phyloP scores from a whole-genome alignment of 2,888 invertebrate genomes.

The Mechanitis messenoides region DNA sequence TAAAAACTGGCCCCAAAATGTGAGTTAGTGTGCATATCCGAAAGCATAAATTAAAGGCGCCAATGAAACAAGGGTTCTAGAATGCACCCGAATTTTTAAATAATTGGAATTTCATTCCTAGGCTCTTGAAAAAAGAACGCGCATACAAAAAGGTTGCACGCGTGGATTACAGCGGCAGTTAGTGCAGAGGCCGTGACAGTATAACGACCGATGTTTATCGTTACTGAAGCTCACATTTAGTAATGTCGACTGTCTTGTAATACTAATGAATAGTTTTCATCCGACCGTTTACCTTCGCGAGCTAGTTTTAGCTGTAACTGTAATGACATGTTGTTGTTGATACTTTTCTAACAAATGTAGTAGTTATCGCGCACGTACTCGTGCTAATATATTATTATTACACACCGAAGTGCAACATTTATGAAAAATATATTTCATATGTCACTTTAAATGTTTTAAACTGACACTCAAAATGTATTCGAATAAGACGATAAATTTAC shows the following conservation, averaged over 20 bases:
- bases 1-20: constrained; percentile 50
- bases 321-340: constrained; percentile 22
- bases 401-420: background rate
- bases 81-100: constrained; percentile 38
- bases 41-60: constrained; percentile 65
- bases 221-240: constrained; percentile 37
- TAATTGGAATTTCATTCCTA: constrained; percentile 31
- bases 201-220: constrained; percentile 70
- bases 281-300: constrained; percentile 26
- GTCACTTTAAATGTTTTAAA: background rate
- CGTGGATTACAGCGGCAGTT: constrained; percentile 61
- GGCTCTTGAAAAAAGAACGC: constrained; percentile 35
- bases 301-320: constrained; percentile 28
- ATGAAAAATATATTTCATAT: background rate
- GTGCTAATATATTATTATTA: constrained; percentile 4
- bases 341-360: constrained; percentile 15
- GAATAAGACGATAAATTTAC: constrained; percentile 1
- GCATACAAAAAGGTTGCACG: constrained; percentile 60
- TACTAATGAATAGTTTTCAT: constrained; percentile 32
- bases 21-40: constrained; percentile 35
- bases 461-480: background rate
- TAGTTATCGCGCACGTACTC: constrained; percentile 8
- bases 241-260: constrained; percentile 28
- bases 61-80: constrained; percentile 40
- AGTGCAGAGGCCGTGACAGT: constrained; percentile 68